Evolutionary conservation across 2,113 vertebrate species (phyloP), one percentile per base, ranked within the genome.

Genomic region (Microtus richardsoni): DNA sequence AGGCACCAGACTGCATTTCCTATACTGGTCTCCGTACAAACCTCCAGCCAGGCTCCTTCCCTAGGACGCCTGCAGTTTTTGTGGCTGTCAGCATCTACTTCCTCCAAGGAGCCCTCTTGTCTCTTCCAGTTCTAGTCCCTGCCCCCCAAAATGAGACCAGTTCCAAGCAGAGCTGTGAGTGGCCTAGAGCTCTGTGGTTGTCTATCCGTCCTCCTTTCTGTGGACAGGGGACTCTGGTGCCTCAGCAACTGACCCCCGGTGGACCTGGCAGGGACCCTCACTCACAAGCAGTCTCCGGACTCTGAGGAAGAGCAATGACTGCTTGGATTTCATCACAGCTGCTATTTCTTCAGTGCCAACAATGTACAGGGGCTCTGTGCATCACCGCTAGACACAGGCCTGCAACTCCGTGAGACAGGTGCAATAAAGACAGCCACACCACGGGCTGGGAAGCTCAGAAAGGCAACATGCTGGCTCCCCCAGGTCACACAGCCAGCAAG

Each of bases 271-370:
- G 73, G 88, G 24, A 44, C 77, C 13, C 73, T 86, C 86, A 9
- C 44, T 52, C 26, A 22, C 54, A 77, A 11, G 39, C 89, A 92
- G 85, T 44, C 47, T 70, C 78, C 14, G 58, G 28, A 71, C 68
- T 77, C 75, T 75, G 73, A 83, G 91, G 75, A 73, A 79, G 54
- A 89, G 39, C 21, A 8, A 54, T 47, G 66, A 22, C 86, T 33
- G 49, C 47, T 33, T 70, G 91, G 41, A 47, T 44, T 64, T n/a
- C 64, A 88, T 44, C 82, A 58, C 21, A 73, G 82, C 96, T 96
- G 96, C 97, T 96, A 86, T 90, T 90, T 95, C 91, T 86, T 70
- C 54, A 95, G 82, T 83, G 93, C 92, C 97, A 95, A 96, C 85
- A 0, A 41, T 22, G 62, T 89, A 73, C 88, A 26, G 33, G 91